Base-by-base conservation (phyloP, 1,140 invertebrate species). In the Habropoda laboriosa region DNA sequence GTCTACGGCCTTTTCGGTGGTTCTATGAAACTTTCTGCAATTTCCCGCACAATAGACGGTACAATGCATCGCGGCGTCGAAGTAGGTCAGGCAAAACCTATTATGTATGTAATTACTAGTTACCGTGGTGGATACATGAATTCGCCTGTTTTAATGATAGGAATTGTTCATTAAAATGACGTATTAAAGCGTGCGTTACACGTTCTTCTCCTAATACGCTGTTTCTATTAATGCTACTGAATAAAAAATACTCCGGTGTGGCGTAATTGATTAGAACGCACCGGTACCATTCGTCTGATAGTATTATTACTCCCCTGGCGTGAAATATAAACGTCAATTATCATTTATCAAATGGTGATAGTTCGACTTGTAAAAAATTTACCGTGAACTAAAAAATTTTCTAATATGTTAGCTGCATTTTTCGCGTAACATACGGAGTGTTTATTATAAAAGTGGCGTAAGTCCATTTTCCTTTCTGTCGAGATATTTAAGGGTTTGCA, bases 1-100 rank as follows among this genome's bases (percentile, higher is more conserved):
- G 49, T 70, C 67, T 74, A 71, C 24, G 21, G 49, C 58, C 57
- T 79, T 47, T 72, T 68, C 47, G 61, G 42, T 57, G 51, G 67
- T 40, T 30, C 81, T 58, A 57, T 53, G 74, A 68, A 76, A 76
- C 63, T 76, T 76, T 68, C 64, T n/a, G 63, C 74, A 76, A 76
- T 76, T 76, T 76, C 74, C 64, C 40, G n/a, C 51, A 76, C 63
- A 68, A 76, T 76, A 68, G 74, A 45, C 51, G 64, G 40, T 18
- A 76, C 51, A 68, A 68, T 68, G 64, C 38, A 57, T 57, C 40
- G 30, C 18, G 4, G 38, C 6, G 21, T 32, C n/a, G 30, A 76
- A 76, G 21, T 76, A 40, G 74, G 74, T 76, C 74, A 58, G 74
- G n/a, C 51, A 47, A 58, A 68, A 67, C n/a, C 61, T 67, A 67